These are phyloP conservation scores for Drosophila tristis DNA, from an alignment of 1,140 invertebrate species.

Conservation along the genomic window DNA sequence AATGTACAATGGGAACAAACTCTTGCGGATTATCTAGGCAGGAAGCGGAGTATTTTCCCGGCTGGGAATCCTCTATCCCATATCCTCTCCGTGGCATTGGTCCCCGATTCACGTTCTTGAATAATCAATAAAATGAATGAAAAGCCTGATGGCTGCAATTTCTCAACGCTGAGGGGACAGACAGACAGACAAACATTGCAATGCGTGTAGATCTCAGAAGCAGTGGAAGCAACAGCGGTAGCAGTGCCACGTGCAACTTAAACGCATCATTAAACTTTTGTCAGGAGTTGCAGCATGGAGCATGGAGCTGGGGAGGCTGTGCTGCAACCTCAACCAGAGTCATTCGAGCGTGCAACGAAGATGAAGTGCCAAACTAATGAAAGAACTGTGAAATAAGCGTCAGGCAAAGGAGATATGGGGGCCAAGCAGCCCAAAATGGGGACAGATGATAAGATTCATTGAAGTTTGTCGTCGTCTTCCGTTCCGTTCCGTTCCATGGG, in stretches of 20 bases:
- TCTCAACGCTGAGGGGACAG: not conserved
- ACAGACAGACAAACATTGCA: constrained; percentile 26
- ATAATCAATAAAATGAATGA: constrained; percentile 14
- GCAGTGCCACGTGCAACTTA: constrained; percentile 59
- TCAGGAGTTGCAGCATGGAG: constrained; percentile 45
- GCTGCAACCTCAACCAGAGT: constrained; percentile 51
- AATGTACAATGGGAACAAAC: not conserved
- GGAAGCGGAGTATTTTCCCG: no score
- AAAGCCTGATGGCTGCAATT: constrained; percentile 28
- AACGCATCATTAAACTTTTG: constrained; percentile 83
- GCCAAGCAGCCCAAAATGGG: constrained; percentile 17
- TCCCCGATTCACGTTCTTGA: constrained; percentile 5
- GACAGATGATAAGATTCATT: constrained; percentile 36
- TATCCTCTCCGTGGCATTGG: constrained; percentile 1
- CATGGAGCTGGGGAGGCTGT: constrained; percentile 28
- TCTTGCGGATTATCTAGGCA: not conserved
- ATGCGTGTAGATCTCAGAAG: constrained; percentile 24
- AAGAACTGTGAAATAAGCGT: constrained; percentile 34
- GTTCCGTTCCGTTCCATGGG: constrained; percentile 13
- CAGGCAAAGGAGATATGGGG: no score
- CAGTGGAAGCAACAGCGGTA: no score
- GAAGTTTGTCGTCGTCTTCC: constrained; percentile 10
- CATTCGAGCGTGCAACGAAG: constrained; percentile 56
- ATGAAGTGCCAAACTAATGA: constrained; percentile 71
- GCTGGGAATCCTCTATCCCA: no score